Conservation (phyloP, 2,888 invertebrate species). For the Melolontha melolontha region DNA sequence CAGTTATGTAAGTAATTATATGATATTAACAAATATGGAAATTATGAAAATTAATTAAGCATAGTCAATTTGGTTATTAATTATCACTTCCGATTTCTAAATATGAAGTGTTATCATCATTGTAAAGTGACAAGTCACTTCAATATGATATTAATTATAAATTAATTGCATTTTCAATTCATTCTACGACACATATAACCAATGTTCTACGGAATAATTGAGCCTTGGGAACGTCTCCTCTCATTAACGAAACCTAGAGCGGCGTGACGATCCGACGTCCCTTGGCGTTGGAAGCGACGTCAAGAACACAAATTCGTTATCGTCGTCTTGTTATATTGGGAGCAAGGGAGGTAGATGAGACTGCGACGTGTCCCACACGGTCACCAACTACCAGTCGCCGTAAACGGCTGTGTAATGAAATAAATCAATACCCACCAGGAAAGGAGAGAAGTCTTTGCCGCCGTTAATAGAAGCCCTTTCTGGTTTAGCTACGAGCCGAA, state of each 20-base stretch:
- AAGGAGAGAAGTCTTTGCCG: slow-evolving; percentile 8
- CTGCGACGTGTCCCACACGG: slow-evolving; percentile 7
- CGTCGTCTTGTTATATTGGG: slow-evolving; percentile 7
- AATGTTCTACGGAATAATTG: neutral
- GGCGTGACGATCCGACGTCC: slow-evolving; percentile 13
- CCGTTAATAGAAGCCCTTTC: slow-evolving; percentile 1
- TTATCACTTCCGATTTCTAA: too few relatives aligned
- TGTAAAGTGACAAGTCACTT: too few relatives aligned
- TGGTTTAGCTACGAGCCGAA: neutral
- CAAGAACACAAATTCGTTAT: slow-evolving; percentile 29
- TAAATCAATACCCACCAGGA: slow-evolving; percentile 28
- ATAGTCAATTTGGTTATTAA: too few relatives aligned
- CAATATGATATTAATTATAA: too few relatives aligned
- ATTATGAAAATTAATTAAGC: too few relatives aligned
- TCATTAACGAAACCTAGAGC: slow-evolving; percentile 10
- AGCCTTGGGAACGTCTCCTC: neutral
- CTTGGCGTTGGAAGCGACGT: slow-evolving; percentile 7
- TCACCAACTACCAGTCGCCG: neutral
- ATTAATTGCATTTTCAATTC: too few relatives aligned
- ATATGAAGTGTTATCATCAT: too few relatives aligned
- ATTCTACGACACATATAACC: too few relatives aligned
- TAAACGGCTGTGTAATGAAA: slow-evolving; percentile 24
- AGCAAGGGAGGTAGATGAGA: too few relatives aligned
- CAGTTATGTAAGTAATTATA: too few relatives aligned
- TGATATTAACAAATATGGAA: too few relatives aligned